Base-by-base conservation (phyloP, 2,797 vertebrate genomes). In the Sebastes cheni region DNA sequence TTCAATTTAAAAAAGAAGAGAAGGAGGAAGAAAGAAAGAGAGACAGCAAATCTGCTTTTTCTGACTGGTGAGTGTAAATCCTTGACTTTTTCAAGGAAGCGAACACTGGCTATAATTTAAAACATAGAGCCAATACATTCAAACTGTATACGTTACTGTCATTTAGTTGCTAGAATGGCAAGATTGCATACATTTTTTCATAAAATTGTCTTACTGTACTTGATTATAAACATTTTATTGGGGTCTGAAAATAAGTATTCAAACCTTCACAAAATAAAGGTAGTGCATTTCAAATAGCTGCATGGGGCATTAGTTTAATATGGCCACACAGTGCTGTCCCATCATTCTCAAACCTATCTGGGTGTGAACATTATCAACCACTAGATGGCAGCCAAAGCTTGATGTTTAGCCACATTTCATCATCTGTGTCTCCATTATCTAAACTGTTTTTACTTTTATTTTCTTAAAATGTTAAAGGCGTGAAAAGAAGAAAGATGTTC, bases 21-120 rank as follows among this genome's bases (percentile, higher is more conserved):
- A 83, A 92, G 4, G 80, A 95, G 75, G 96, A 95, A 11, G 96
- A 97, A 87, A 97, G 96, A 88, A 97, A 85, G 80, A 96, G 75
- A 86, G 92, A 96, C n/a, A 96, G 90, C 82, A 65, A 78, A 32
- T 95, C 94, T 70, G 97, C 97, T 1, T 90, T 98, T 92, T 94
- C 94, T 81, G 93, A 95, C 91, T 99, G 98, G 98, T 99, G 94
- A 88, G 93, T 83, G 13, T 18, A 27, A 71, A 80, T 65, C 9
- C 1, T 18, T 13, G 4, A 29, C 2, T 20, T 59, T 58, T 39
- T 67, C 0, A 25, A 22, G 2, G 27, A 50, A n/a, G 11, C n/a
- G 4, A 74, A 39, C 32, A 56, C 2, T 39, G 32, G 22, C 7
- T 74, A 10, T 27, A 64, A 22, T 42, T 10, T 59, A 16, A 36